These are phyloP conservation scores for Pseudobourletiella spinata DNA, from an alignment of 1,140 invertebrate species.

Conservation along the genomic window DNA sequence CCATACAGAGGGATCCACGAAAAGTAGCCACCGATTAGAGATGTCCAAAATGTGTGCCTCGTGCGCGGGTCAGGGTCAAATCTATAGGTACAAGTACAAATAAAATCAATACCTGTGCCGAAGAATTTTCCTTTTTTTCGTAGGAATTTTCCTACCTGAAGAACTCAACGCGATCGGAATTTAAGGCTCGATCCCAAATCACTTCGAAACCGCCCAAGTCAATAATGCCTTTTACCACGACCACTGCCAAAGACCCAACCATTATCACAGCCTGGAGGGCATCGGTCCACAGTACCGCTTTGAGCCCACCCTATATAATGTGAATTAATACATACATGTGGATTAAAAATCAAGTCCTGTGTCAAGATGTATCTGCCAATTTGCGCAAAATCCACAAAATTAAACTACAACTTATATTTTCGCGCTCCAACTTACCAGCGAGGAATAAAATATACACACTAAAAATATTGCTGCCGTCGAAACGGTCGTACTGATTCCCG, in stretches of 20 bases:
- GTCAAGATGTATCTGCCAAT: too few species aligned
- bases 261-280: conserved; percentile 47
- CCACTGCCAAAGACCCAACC: conserved; percentile 44
- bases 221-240: conserved; percentile 43
- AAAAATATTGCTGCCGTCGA: conserved; percentile 60
- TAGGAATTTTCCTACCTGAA: too few species aligned
- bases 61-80: conserved; percentile 42
- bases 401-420: background rate
- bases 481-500: conserved; percentile 58
- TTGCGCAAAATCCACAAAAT: background rate
- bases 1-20: conserved; percentile 87
- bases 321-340: too few species aligned
- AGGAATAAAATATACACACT: conserved; percentile 74
- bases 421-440: too few species aligned
- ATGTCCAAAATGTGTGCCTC: conserved; percentile 77
- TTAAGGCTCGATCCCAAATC: conserved; percentile 39
- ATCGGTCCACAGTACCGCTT: conserved; percentile 46
- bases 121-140: too few species aligned
- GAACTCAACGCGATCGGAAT: conserved; percentile 33
- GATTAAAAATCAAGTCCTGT: too few species aligned
- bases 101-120: background rate
- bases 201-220: conserved; percentile 43
- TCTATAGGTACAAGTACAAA: conserved; percentile 33
- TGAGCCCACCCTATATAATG: conserved; percentile 19
- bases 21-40: conserved; percentile 79